phyloP scores from a whole-genome alignment of 1,140 invertebrate genomes.

The Drosophila chauvacae region DNA sequence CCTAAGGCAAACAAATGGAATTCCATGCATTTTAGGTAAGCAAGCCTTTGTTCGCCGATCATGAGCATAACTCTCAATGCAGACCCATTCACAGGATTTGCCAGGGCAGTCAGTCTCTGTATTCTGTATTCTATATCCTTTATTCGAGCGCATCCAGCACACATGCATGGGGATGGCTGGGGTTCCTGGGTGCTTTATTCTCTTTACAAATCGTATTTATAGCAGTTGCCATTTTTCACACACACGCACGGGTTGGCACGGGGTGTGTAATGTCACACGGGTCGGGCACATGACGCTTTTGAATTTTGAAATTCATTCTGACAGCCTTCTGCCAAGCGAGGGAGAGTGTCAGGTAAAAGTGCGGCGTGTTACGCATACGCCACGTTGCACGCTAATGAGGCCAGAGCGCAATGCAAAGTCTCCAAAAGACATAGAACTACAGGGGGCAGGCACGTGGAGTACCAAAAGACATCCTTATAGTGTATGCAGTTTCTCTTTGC shows the following conservation, averaged over 20 bases:
- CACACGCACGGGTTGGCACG: conserved; percentile 1
- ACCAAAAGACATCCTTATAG: conserved; percentile 8
- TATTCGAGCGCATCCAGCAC: conserved; percentile 6
- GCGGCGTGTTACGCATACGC: conserved; percentile 73
- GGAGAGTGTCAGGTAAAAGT: conserved; percentile 61
- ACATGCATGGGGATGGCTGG: conserved; percentile 10
- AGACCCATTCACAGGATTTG: conserved; percentile 16
- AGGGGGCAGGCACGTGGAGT: neutral
- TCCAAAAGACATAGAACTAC: conserved; percentile 9
- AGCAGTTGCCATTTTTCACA: conserved; percentile 67
- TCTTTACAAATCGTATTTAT: conserved; percentile 77
- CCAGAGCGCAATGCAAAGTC: conserved; percentile 38
- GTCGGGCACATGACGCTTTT: conserved; percentile 63
- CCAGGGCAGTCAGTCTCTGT: conserved; percentile 1
- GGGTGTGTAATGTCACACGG: conserved; percentile 63
- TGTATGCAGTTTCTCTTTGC: conserved; percentile 32
- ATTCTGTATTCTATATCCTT: conserved; percentile 1
- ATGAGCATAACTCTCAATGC: conserved; percentile 24
- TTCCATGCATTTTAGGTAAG: conserved; percentile 42
- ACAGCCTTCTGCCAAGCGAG: conserved; percentile 51
- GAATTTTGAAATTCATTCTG: conserved; percentile 74
- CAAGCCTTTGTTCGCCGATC: conserved; percentile 20
- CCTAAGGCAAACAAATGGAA: conserved; percentile 19
- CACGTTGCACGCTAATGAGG: conserved; percentile 72
- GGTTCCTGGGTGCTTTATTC: conserved; percentile 17